Conservation (phyloP, 2,797 vertebrate species). For the Onychomys arenicola region DNA sequence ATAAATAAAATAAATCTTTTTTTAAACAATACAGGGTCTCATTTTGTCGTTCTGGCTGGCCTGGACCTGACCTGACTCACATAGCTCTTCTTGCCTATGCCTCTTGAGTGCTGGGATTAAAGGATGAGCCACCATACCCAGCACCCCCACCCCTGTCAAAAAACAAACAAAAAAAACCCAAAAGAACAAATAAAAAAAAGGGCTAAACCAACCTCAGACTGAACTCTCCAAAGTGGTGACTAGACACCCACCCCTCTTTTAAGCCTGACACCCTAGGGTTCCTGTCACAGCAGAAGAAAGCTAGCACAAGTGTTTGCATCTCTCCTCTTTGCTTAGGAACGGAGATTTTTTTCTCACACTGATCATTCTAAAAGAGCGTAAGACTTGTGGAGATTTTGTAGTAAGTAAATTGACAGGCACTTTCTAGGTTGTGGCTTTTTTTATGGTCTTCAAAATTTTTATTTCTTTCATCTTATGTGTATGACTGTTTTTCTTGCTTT, state of each 20-base stretch:
- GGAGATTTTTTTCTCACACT: background rate
- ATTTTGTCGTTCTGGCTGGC: background rate
- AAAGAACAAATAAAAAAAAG: background rate
- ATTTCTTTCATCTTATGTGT: no score
- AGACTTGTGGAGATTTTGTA: background rate
- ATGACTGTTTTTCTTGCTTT: background rate
- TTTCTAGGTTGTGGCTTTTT: background rate
- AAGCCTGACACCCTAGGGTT: background rate
- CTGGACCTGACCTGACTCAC: background rate
- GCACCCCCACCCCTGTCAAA: no score
- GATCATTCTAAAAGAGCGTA: background rate
- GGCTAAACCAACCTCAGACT: background rate
- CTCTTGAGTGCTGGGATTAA: background rate
- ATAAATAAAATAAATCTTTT: background rate
- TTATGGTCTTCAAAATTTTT: background rate
- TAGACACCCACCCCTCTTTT: background rate
- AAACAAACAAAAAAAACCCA: background rate
- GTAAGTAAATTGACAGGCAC: background rate
- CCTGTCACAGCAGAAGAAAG: background rate
- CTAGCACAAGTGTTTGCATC: background rate
- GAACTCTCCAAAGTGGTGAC: background rate
- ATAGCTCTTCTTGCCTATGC: background rate
- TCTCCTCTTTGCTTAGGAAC: background rate
- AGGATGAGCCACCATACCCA: background rate
- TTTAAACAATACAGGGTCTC: background rate